These are phyloP conservation scores for Ephydatia muelleri DNA, from an alignment of 37 sponge, comb jelly and placozoan species.

Conservation along the genomic window DNA sequence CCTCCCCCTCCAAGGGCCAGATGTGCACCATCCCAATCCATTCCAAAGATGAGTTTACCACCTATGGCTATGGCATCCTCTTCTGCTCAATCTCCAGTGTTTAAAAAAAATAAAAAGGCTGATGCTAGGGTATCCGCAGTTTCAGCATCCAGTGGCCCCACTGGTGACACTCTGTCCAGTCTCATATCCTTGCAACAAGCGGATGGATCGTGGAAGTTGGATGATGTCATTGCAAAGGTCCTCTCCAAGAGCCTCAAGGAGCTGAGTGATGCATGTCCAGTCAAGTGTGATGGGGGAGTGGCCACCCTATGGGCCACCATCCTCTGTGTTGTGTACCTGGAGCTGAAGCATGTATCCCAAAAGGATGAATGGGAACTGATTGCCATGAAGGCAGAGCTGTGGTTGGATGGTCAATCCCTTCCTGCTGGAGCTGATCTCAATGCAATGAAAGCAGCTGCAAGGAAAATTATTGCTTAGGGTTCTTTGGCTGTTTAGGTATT, in stretches of 20 bases:
- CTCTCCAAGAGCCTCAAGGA: slow-evolving; percentile 26
- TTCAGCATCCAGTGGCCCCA: background rate
- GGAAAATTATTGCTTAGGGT: background rate
- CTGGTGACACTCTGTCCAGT: background rate
- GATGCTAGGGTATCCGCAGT: too few relatives aligned
- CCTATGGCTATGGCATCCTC: too few relatives aligned
- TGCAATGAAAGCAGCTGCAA: slow-evolving; percentile 6
- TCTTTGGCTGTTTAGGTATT: too few relatives aligned
- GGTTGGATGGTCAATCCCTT: slow-evolving; percentile 51
- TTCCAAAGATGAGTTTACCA: too few relatives aligned
- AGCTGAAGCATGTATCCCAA: slow-evolving; percentile 8
- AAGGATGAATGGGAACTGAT: slow-evolving; percentile 73
- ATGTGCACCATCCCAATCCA: too few relatives aligned
- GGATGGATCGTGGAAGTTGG: slow-evolving; percentile 57
- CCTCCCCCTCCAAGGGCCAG: too few relatives aligned
- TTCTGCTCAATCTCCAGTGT: too few relatives aligned
- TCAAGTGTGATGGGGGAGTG: slow-evolving; percentile 25
- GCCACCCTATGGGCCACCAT: slow-evolving; percentile 62
- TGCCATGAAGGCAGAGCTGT: slow-evolving; percentile 66
- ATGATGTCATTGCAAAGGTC: background rate
- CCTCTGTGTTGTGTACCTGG: slow-evolving; percentile 25
- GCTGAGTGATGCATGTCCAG: slow-evolving; percentile 42
- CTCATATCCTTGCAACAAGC: slow-evolving; percentile 44
- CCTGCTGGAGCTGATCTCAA: slow-evolving; percentile 15
- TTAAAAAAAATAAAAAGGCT: background rate